Evolutionary conservation across 1,140 invertebrate genomes (phyloP).

Genomic region (Drosophila bocki): DNA sequence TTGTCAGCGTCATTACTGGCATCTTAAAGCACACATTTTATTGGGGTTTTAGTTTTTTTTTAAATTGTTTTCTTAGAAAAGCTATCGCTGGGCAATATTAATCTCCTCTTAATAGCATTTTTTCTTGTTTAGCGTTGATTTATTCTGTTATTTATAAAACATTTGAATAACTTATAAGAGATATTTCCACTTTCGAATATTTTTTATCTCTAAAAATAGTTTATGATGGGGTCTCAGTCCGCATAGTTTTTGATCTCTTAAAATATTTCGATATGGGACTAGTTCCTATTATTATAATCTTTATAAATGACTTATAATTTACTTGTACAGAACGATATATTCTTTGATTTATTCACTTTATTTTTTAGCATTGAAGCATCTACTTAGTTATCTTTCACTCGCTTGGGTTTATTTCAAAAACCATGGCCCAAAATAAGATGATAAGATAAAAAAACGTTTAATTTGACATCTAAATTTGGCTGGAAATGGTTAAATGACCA

Average conservation of each 20-base stretch:
- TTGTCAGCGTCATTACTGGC: conserved; percentile 2
- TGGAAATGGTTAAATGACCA: conserved; percentile 3
- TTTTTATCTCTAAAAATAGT: background rate
- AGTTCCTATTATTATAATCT: background rate
- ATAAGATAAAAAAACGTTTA: conserved; percentile 22
- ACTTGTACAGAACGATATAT: background rate
- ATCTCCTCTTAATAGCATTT: background rate
- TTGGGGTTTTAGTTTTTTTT: conserved; percentile 7
- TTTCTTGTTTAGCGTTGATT: background rate
- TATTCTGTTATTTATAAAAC: background rate
- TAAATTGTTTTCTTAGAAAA: conserved; percentile 18
- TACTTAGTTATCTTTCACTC: conserved; percentile 5
- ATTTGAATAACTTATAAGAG: background rate
- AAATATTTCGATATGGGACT: background rate
- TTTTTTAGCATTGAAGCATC: conserved; percentile 8
- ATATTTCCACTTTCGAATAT: background rate
- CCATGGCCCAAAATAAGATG: background rate
- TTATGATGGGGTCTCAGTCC: background rate
- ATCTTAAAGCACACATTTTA: conserved; percentile 10
- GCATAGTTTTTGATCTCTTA: background rate
- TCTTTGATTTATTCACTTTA: background rate
- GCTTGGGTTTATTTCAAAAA: conserved; percentile 1
- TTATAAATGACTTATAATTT: background rate
- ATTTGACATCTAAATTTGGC: background rate
- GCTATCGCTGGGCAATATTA: background rate